Percentiles rank a stretch among this genome's conserved stretches.
These are phyloP conservation scores for Microcaecilia unicolor DNA, from an alignment of 2,797 vertebrate genomes.

Conservation along the genomic window DNA sequence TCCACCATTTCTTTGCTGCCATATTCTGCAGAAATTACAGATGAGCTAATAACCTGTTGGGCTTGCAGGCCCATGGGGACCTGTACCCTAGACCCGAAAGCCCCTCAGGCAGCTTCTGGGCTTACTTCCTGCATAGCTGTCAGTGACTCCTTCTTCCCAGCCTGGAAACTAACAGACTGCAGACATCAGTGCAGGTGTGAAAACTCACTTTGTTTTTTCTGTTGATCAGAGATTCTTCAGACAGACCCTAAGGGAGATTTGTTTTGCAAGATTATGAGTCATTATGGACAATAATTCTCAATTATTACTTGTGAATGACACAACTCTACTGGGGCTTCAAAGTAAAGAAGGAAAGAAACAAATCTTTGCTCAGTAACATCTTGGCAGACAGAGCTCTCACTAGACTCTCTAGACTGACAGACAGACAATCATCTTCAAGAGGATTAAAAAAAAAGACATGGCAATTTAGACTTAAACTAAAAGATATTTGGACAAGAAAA, in stretches of 20 bases:
- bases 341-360: background rate
- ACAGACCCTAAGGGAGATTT: background rate
- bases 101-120: no score
- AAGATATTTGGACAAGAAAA: no score
- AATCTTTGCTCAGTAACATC: background rate
- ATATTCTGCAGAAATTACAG: no score
- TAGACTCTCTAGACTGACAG: no score
- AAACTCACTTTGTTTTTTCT: background rate
- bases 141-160: background rate
- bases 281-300: background rate
- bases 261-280: background rate
- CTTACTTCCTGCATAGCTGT: background rate
- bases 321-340: background rate
- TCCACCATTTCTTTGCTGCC: no score
- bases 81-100: no score
- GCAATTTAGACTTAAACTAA: no score
- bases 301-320: background rate
- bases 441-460: no score
- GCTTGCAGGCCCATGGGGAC: no score
- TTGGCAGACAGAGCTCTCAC: no score
- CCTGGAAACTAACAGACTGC: background rate
- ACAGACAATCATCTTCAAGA: no score
- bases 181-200: background rate
- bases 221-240: background rate
- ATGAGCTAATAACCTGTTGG: no score